These are phyloP conservation scores for Eupithecia tripunctaria DNA, from an alignment of 2,888 invertebrate species.

Conservation along the genomic window DNA sequence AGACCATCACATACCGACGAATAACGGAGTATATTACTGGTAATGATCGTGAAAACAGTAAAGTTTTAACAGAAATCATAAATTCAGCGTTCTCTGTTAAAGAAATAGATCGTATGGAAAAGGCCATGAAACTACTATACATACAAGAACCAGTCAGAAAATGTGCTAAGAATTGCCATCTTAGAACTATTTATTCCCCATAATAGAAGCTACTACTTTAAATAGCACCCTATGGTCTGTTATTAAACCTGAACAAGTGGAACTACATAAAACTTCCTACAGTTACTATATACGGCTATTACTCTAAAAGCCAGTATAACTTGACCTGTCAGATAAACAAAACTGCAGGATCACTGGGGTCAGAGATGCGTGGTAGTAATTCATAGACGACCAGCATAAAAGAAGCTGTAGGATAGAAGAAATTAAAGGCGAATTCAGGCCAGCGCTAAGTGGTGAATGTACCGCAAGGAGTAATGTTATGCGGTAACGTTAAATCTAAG, in stretches of 20 bases:
- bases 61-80: not conserved
- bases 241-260: constrained; percentile 67
- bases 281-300: constrained; percentile 60
- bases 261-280: constrained; percentile 57
- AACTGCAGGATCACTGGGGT: constrained; percentile 55
- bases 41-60: not conserved
- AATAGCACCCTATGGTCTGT: constrained; percentile 48
- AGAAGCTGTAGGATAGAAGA: constrained; percentile 49
- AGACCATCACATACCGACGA: not conserved
- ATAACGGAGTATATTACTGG: not conserved
- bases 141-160: not conserved
- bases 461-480: constrained; percentile 71
- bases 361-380: constrained; percentile 60
- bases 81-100: not conserved
- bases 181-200: constrained; percentile 23
- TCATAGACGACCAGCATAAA: constrained; percentile 52
- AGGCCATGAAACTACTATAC: not conserved
- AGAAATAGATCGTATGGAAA: not conserved
- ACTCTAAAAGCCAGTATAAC: constrained; percentile 53
- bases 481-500: constrained; percentile 67
- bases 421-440: constrained; percentile 51
- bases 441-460: constrained; percentile 56
- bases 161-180: constrained; percentile 12
- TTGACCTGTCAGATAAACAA: constrained; percentile 56
- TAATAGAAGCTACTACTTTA: constrained; percentile 30